Percentiles rank a stretch among this genome's conserved stretches.
Conservation (phyloP, 2,888 invertebrate genomes). For the Gastracanthus pulcherrimus region DNA sequence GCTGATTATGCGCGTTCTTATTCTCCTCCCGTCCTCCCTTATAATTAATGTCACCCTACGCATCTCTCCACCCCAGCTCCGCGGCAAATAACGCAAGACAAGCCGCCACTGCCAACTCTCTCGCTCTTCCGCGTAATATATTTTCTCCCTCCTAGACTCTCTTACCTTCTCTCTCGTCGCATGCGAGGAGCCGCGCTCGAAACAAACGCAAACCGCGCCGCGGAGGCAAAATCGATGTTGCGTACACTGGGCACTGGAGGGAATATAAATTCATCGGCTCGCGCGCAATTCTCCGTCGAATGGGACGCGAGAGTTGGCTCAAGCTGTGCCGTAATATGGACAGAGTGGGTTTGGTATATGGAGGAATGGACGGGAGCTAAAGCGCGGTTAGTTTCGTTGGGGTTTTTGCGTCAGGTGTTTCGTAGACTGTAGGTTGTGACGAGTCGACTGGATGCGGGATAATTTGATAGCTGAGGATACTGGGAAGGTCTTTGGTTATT, state of each 20-base stretch:
- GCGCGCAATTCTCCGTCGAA: too few species aligned
- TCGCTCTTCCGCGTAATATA: slow-evolving; percentile 16
- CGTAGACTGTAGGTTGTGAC: too few species aligned
- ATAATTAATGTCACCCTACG: slow-evolving; percentile 14
- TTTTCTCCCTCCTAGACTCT: slow-evolving; percentile 4
- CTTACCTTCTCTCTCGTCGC: too few species aligned
- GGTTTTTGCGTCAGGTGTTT: too few species aligned
- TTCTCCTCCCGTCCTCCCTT: background rate
- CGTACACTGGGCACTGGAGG: background rate
- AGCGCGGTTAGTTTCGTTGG: too few species aligned
- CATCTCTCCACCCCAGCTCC: background rate
- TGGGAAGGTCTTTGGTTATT: too few species aligned
- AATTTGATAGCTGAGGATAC: too few species aligned
- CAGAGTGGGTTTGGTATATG: too few species aligned
- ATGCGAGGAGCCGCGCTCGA: background rate
- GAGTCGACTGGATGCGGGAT: too few species aligned
- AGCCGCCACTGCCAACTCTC: background rate
- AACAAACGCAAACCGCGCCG: slow-evolving; percentile 14
- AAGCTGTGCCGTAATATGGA: too few species aligned
- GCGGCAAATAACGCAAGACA: slow-evolving; percentile 17
- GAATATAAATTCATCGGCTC: slow-evolving; percentile 17
- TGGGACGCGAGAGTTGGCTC: too few species aligned
- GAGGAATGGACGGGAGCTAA: too few species aligned
- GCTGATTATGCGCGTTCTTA: slow-evolving; percentile 19
- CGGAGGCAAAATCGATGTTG: background rate